Base-by-base conservation (phyloP, 2,888 invertebrate genomes). In the Rhingia rostrata region DNA sequence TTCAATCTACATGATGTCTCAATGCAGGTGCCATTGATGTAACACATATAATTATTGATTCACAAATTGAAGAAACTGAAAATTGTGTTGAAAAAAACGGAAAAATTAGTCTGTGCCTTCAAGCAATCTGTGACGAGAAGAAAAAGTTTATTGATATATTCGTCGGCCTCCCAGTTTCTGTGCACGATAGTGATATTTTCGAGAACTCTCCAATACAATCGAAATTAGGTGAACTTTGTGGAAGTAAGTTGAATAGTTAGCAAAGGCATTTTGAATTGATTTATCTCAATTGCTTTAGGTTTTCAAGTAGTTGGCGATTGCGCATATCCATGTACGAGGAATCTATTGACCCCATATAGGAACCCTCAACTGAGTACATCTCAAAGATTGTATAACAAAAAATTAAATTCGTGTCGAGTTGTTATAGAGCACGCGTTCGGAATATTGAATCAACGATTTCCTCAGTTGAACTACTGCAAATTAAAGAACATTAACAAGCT, bases 321-420 rank as follows among this genome's bases (percentile, higher is more conserved):
- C 7, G 69, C 80, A 5, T 86, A 86, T 69, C 78, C 67, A 4
- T 81, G 77, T 35, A 51, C 56, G 39, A 35, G 4, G 2, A 35
- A 70, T 14, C 32, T 84, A 4, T 3, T 86, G 5, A 78, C 77
- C 7, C 81, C 81, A 0, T 78, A 69, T 12, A 35, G 47, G n/a
- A 67, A 82, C 51, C 64, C 69, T 5, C 14, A 78, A 33, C 14
- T 86, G 14, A 39, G 60, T 56, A 14, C 12, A 43, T 4, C 37
- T 5, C 77, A 84, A 66, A 86, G 66, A 58, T 39, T 32, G 45
- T 85, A 70, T 10, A 85, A 81, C 56, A 58, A 56, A 22, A 77
- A 70, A 51, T 22, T 84, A 33, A 74, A 67, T 14, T 64, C 64
- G 6, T 73, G 73, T n/a, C 64, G 78, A 12, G n/a, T 47, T 6